Evolutionary conservation across 2,888 invertebrate species (phyloP).

Genomic region (Tetragonisca angustula): DNA sequence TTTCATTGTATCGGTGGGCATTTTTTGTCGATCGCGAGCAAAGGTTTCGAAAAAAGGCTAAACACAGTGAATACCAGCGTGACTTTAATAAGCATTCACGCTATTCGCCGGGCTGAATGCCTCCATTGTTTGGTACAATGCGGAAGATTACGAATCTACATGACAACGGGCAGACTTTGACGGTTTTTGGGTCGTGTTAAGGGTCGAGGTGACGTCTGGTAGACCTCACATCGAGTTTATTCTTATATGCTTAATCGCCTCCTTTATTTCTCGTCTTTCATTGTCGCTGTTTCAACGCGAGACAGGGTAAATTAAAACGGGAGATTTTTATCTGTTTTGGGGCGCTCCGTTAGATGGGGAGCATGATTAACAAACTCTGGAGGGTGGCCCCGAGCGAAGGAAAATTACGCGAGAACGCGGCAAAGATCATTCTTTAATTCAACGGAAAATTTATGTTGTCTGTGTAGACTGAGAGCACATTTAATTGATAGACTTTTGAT

Average conservation of each 20-base stretch:
- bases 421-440: neutral
- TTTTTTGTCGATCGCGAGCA: constrained; percentile 47
- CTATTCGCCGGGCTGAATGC: constrained; percentile 46
- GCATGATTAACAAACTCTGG: neutral
- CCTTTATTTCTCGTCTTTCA: neutral
- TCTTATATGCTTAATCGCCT: constrained; percentile 27
- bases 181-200: constrained; percentile 74
- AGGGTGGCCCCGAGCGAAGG: neutral
- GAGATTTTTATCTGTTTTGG: neutral
- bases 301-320: neutral
- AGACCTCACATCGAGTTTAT: constrained; percentile 23
- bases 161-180: constrained; percentile 69
- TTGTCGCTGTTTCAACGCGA: neutral
- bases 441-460: neutral
- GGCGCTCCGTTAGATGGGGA: no score
- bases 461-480: neutral
- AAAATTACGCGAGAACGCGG: no score
- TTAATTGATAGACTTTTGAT: no score
- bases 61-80: constrained; percentile 33
- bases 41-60: constrained; percentile 51
- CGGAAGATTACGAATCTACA: constrained; percentile 70
- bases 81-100: constrained; percentile 51
- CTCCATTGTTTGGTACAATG: constrained; percentile 66
- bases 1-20: constrained; percentile 28
- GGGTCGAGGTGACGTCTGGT: constrained; percentile 63